phyloP scores from a whole-genome alignment of 2,113 vertebrate species.

The Caloenas nicobarica region DNA sequence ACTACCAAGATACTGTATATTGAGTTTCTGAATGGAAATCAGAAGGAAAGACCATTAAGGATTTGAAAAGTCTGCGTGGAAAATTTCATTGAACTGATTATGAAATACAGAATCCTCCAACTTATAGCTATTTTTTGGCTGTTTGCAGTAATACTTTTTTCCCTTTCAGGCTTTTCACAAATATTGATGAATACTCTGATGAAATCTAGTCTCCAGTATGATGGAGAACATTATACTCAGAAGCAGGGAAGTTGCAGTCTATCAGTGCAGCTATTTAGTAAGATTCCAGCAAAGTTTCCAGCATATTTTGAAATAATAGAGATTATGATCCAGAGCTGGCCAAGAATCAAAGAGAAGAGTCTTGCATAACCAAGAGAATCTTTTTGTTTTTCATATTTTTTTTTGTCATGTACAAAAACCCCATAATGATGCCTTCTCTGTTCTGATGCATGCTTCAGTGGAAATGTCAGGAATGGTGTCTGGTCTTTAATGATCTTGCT shows the following conservation, averaged over 20 bases:
- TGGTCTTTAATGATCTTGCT: not conserved
- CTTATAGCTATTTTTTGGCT: not conserved
- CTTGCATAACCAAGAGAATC: not conserved
- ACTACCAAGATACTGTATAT: not conserved
- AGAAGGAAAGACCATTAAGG: not conserved
- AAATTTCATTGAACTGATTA: not conserved
- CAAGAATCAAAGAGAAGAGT: not conserved
- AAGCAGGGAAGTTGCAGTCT: not conserved
- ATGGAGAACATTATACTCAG: not conserved
- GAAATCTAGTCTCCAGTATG: not conserved
- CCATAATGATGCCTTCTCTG: not conserved
- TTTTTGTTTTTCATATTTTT: not conserved
- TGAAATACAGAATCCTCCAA: not conserved
- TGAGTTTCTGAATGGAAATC: not conserved
- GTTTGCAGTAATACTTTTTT: not conserved
- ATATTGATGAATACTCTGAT: not conserved
- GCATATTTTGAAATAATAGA: slow-evolving; percentile 29
- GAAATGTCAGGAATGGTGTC: not conserved
- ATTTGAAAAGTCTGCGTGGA: not conserved
- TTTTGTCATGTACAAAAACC: not conserved
- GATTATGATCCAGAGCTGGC: slow-evolving; percentile 18
- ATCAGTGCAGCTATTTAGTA: not conserved
- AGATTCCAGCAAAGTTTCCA: slow-evolving; percentile 9
- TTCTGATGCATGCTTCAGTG: not conserved
- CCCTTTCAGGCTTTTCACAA: not conserved